Conservation (phyloP, 2,113 vertebrate genomes). For the Pantherophis guttatus region DNA sequence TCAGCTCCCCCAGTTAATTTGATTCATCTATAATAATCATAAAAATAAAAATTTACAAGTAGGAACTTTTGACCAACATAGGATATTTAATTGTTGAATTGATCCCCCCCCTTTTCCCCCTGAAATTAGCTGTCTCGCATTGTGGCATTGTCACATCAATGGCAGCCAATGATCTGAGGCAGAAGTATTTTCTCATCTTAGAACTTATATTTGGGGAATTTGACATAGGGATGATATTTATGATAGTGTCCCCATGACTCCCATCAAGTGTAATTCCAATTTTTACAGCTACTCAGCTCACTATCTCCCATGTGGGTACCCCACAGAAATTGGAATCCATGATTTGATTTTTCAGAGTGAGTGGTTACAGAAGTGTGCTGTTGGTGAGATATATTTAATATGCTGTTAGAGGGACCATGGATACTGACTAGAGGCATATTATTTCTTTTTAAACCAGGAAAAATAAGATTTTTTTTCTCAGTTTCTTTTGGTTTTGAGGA, state of each 20-base stretch:
- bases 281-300: not conserved
- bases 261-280: not conserved
- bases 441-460: not conserved
- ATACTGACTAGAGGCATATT: not conserved
- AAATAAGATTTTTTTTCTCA: not conserved
- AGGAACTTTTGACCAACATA: not conserved
- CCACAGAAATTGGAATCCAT: not conserved
- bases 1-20: not conserved
- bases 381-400: not conserved
- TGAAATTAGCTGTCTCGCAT: not conserved
- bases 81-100: not conserved
- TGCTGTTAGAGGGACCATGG: not conserved
- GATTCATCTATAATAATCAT: not conserved
- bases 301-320: not conserved
- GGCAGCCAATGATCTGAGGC: not conserved
- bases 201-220: not conserved
- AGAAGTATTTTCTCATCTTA: not conserved
- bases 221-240: not conserved
- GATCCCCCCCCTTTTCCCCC: not conserved
- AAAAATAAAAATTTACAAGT: not conserved
- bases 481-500: not conserved
- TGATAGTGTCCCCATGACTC: not conserved
- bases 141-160: not conserved
- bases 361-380: not conserved
- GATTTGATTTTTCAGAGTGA: not conserved